Conservation (phyloP, 2,797 vertebrate species). For the Clamator glandarius region DNA sequence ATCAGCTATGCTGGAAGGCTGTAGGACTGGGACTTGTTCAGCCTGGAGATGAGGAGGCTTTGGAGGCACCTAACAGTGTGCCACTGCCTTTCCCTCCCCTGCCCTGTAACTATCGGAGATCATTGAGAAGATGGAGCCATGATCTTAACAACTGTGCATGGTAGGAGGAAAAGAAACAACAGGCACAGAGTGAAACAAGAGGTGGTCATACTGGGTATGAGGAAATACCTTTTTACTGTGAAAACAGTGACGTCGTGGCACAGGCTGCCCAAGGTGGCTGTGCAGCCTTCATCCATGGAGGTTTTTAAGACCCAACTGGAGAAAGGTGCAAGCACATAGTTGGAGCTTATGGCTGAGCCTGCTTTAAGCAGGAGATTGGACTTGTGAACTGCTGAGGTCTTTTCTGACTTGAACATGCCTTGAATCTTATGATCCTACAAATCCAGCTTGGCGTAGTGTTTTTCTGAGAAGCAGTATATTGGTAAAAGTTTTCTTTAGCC, state of each 20-base stretch:
- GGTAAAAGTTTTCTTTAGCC: background rate
- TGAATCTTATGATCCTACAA: background rate
- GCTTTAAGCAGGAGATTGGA: background rate
- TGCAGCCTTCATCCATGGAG: background rate
- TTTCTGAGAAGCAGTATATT: background rate
- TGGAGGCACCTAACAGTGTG: background rate
- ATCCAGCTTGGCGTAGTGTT: background rate
- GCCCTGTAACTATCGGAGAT: background rate
- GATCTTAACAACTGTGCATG: background rate
- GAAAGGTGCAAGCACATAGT: background rate
- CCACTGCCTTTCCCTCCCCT: too few species aligned
- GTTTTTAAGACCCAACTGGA: too few species aligned
- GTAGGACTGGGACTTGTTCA: background rate
- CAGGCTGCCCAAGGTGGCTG: background rate
- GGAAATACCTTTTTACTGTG: background rate
- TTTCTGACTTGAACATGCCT: background rate
- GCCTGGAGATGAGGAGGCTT: background rate
- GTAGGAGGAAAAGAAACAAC: background rate
- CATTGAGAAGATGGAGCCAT: background rate
- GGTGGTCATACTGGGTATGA: background rate
- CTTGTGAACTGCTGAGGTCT: background rate
- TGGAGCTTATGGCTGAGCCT: background rate
- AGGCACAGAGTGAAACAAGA: background rate
- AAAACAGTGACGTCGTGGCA: background rate
- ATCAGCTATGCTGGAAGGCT: background rate